Percentiles rank a stretch among this genome's conserved stretches.
Conservation (phyloP, 2,888 invertebrate species). For the Slavum lentiscoides region DNA sequence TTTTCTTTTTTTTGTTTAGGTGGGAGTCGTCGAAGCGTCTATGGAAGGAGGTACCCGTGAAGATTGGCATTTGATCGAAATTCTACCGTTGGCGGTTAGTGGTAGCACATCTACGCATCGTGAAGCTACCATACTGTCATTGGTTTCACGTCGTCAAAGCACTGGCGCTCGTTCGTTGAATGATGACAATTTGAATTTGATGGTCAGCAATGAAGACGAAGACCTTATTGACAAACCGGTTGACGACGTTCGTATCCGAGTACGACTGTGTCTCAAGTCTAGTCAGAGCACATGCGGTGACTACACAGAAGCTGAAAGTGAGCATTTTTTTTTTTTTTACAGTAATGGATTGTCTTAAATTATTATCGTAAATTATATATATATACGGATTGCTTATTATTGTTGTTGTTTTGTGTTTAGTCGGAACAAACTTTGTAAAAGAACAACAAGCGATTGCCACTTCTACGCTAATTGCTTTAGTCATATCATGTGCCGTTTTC, state of each 20-base stretch:
- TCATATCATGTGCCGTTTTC: constrained; percentile 80
- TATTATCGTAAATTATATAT: too few species aligned
- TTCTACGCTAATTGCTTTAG: constrained; percentile 76
- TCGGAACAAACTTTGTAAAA: constrained; percentile 79
- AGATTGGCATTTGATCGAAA: constrained; percentile 73
- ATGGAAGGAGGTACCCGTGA: constrained; percentile 53
- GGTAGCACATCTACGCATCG: constrained; percentile 72
- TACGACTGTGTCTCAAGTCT: constrained; percentile 79
- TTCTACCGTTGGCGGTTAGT: constrained; percentile 72
- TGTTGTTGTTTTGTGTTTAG: constrained; percentile 61
- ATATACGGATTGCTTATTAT: constrained; percentile 11
- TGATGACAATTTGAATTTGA: constrained; percentile 64
- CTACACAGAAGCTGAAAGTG: constrained; percentile 80
- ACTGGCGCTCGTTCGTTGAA: constrained; percentile 63
- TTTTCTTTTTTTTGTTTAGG: constrained; percentile 50
- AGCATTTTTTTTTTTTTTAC: constrained; percentile 59
- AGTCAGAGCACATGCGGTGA: constrained; percentile 83
- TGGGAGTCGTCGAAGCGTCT: constrained; percentile 57
- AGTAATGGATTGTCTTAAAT: too few species aligned
- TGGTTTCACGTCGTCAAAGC: constrained; percentile 61
- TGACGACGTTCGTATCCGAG: constrained; percentile 66
- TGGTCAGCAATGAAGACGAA: constrained; percentile 60
- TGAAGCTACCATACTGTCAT: constrained; percentile 71
- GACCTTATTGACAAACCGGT: constrained; percentile 46
- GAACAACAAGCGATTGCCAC: constrained; percentile 77